These are phyloP conservation scores for Coilia nasus DNA, from an alignment of 2,797 vertebrate species.

Conservation along the genomic window DNA sequence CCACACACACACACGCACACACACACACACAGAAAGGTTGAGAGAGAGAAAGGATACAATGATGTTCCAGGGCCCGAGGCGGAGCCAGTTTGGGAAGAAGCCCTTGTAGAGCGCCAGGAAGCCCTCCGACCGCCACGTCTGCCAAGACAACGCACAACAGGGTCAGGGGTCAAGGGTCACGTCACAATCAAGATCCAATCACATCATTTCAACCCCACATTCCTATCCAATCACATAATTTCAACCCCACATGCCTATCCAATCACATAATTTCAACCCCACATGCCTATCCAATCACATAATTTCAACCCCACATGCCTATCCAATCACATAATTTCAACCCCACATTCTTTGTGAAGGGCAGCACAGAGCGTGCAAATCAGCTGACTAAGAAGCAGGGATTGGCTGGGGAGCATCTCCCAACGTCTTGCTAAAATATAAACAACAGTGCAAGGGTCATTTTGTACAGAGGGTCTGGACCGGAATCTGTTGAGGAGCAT, in stretches of 20 bases:
- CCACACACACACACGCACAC: not conserved
- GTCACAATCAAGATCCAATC: not conserved
- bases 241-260: not conserved
- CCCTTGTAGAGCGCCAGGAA: constrained; percentile 98
- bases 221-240: not conserved
- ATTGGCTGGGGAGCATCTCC: no score
- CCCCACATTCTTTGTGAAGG: not conserved
- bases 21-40: not conserved
- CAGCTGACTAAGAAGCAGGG: not conserved
- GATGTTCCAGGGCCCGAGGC: constrained; percentile 97
- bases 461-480: no score
- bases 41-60: constrained; percentile 89
- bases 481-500: no score
- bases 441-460: no score
- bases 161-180: not conserved
- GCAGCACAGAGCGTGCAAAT: not conserved
- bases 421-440: no score
- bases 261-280: no score
- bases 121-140: constrained; percentile 94
- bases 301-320: not conserved
- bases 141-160: constrained; percentile 48
- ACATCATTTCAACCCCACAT: not conserved
- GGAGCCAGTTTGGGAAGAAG: constrained; percentile 98
- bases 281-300: not conserved
- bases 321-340: no score